phyloP scores from a whole-genome alignment of 1,140 invertebrate species.

The Drosophila athabasca region DNA sequence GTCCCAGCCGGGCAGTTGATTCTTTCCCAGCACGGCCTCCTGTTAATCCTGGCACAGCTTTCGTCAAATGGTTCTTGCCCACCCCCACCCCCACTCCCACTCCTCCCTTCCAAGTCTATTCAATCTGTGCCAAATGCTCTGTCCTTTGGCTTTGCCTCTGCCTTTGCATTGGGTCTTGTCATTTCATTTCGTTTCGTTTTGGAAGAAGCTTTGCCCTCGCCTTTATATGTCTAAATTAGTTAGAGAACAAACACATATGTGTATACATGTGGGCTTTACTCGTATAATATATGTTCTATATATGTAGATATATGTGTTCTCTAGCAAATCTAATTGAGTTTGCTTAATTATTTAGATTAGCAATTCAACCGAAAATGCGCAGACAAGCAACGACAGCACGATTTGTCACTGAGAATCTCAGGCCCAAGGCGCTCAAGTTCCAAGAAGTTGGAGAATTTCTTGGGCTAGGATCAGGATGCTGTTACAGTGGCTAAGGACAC shows the following conservation, averaged over 20 bases:
- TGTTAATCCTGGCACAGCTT: constrained; percentile 22
- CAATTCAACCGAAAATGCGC: constrained; percentile 45
- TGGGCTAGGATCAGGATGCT: background rate
- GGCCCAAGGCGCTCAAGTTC: background rate
- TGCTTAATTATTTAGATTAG: constrained; percentile 79
- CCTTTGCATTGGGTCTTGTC: constrained; percentile 2
- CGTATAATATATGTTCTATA: constrained; percentile 1
- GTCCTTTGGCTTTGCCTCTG: constrained; percentile 26
- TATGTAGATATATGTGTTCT: constrained; percentile 9
- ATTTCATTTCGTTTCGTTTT: constrained; percentile 25
- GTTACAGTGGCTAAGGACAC: background rate
- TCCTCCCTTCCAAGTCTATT: constrained; percentile 9
- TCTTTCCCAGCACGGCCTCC: constrained; percentile 7
- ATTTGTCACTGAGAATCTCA: constrained; percentile 52
- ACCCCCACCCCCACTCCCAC: too few relatives aligned
- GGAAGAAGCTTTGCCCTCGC: constrained; percentile 22
- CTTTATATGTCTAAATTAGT: constrained; percentile 45
- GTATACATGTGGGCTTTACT: constrained; percentile 18
- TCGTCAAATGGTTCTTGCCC: constrained; percentile 41
- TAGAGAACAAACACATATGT: constrained; percentile 12
- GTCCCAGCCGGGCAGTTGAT: constrained; percentile 8
- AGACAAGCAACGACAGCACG: constrained; percentile 33
- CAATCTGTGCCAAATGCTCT: constrained; percentile 39
- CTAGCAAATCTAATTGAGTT: constrained; percentile 72
- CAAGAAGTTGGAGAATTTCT: constrained; percentile 41